phyloP scores from a whole-genome alignment of 2,797 vertebrate species.

The Danio albolineatus region DNA sequence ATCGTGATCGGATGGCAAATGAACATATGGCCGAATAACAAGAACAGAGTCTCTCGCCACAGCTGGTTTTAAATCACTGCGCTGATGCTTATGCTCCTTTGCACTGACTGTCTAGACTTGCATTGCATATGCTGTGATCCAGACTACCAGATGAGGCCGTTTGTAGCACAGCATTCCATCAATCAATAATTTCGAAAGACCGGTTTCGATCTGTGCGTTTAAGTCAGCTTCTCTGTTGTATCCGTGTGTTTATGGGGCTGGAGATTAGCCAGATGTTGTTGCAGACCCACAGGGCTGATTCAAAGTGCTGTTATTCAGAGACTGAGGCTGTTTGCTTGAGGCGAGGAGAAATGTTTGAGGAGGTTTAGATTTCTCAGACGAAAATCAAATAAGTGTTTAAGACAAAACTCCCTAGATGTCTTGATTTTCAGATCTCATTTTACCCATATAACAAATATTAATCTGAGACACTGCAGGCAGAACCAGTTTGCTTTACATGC shows the following conservation, averaged over 20 bases:
- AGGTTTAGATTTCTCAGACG: not conserved
- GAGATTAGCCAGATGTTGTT: conserved; percentile 27
- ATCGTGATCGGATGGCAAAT: conserved; percentile 34
- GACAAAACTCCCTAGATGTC: not conserved
- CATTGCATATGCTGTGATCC: not conserved
- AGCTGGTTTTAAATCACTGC: conserved; percentile 29
- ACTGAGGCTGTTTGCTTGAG: conserved; percentile 17
- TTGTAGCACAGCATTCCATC: not conserved
- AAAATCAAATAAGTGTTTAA: conserved; percentile 8
- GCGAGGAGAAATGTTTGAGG: not conserved
- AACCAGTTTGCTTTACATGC: too few species aligned
- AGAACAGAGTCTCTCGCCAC: conserved; percentile 51
- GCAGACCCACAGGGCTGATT: conserved; percentile 11
- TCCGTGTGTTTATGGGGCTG: not conserved
- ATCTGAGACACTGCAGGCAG: too few species aligned
- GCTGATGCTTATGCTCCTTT: not conserved
- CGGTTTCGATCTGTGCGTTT: not conserved
- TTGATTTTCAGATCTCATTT: not conserved
- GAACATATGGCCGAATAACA: conserved; percentile 40
- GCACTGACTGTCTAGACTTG: conserved; percentile 17
- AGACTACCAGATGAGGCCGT: not conserved
- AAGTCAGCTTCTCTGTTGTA: not conserved
- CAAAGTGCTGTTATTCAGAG: not conserved
- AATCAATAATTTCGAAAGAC: not conserved
- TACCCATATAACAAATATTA: not conserved